Evolutionary conservation across 1,140 invertebrate genomes (phyloP).

Genomic region (Drosophila pallidifrons): DNA sequence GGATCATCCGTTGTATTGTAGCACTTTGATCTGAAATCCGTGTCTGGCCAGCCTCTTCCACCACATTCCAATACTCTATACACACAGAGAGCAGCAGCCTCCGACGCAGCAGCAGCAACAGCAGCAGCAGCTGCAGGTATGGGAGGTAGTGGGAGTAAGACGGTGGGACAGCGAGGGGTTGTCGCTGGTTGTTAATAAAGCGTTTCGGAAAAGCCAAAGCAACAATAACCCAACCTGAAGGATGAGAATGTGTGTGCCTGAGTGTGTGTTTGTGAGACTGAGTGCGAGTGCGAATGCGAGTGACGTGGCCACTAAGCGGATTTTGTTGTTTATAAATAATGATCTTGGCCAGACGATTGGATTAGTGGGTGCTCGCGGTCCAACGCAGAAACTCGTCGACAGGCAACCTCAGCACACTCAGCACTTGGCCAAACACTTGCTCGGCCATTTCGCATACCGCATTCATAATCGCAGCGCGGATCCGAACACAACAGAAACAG

Average conservation of each 20-base stretch:
- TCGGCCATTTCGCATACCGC: conserved; percentile 16
- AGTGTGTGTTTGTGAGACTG: conserved; percentile 30
- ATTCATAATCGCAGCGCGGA: conserved; percentile 54
- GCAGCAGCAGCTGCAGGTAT: conserved; percentile 7
- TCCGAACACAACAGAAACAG: conserved; percentile 42
- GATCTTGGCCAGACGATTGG: conserved; percentile 80
- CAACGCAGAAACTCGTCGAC: conserved; percentile 66
- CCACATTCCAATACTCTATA: conserved; percentile 71
- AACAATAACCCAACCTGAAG: conserved; percentile 74
- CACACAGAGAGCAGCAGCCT: conserved; percentile 2
- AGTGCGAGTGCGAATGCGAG: conserved; percentile 44
- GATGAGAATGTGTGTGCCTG: conserved; percentile 40
- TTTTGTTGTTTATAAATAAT: conserved; percentile 83
- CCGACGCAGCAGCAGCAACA: background rate
- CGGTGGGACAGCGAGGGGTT: conserved; percentile 1
- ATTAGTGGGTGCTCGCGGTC: conserved; percentile 75
- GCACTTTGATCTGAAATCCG: conserved; percentile 70
- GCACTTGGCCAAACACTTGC: conserved; percentile 5
- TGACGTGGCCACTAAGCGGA: conserved; percentile 74
- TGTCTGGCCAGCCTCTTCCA: conserved; percentile 63
- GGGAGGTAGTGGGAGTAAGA: background rate
- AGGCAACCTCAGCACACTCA: background rate
- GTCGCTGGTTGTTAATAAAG: conserved; percentile 61
- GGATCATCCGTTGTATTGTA: conserved; percentile 63
- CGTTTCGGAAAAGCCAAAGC: conserved; percentile 68